Base-by-base conservation (phyloP, 1,140 invertebrate genomes). In the Eriocheir sinensis region DNA sequence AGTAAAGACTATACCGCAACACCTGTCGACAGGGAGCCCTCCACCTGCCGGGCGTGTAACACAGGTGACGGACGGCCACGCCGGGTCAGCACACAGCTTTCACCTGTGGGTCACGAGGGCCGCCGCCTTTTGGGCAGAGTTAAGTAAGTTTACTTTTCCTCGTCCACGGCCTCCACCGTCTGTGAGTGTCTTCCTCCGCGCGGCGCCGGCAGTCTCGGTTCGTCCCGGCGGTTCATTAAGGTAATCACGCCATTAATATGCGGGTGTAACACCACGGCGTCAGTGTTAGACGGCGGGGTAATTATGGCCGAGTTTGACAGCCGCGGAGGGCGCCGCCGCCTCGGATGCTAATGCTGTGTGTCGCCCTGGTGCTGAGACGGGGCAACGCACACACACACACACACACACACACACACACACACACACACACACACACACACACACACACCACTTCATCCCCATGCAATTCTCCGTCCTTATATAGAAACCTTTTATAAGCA, bases 341-440 rank as follows among this genome's bases (percentile, higher is more conserved):
- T 72, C 60, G 6, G 12, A 72, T 72, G 60, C 60, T 72, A 72
- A 72, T 72, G 60, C n/a, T 21, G 21, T 6, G 21, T n/a, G 6
- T n/a, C 27, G 60, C 60, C 60, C n/a, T 21, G 60, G 21, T 72
- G 60, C 44, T 12, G 60, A 72, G 27, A 72, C 21, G 60, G 17
- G 60, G 60, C 60, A n/a, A 91, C 44, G 32, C n/a, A 38, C 72
- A 32, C 60, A 80, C 91, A 80, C 60, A 44, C 60, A 92, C 60
- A 81, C 36, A 32, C 12, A 92, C 91, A 92, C 72, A 80, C 34
- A 91, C 89, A 72, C 89, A 91, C 89, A 72, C 21, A 91, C 60
- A 91, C 89, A 80, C 90, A 34, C 60, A 80, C 90, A 91, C 60
- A 36, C 60, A 72, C 21, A 91, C 60, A 91, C 89, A 80, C 90